Conservation (phyloP, 92 coral and sea anemone species). For the Diadumene lineata region DNA sequence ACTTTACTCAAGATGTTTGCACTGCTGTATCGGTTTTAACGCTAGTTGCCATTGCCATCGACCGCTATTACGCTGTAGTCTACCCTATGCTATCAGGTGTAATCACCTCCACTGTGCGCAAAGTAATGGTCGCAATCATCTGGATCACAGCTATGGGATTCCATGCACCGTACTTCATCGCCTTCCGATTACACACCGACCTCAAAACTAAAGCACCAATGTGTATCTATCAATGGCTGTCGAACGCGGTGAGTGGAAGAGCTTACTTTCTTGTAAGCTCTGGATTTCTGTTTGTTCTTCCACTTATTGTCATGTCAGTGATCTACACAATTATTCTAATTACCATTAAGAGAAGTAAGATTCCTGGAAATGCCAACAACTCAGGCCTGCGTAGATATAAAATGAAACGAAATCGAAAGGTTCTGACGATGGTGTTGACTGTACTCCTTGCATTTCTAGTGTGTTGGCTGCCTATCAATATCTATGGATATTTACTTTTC, state of each 20-base stretch:
- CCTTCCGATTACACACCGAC: constrained; percentile 18
- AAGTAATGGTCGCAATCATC: constrained; percentile 19
- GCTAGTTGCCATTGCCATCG: constrained; percentile 40
- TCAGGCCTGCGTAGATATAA: constrained; percentile 23
- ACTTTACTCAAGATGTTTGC: constrained; percentile 42
- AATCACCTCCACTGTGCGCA: constrained; percentile 29
- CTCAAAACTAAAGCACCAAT: neutral
- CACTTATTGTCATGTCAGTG: constrained; percentile 35
- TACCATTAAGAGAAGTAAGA: constrained; percentile 31
- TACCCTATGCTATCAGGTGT: constrained; percentile 38
- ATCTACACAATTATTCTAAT: constrained; percentile 45
- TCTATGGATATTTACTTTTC: constrained; percentile 27
- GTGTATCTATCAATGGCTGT: constrained; percentile 16
- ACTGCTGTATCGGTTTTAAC: constrained; percentile 50
- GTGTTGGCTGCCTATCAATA: constrained; percentile 58
- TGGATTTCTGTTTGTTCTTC: constrained; percentile 41
- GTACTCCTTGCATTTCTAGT: constrained; percentile 56
- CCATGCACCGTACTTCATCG: constrained; percentile 37
- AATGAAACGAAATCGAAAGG: constrained; percentile 50
- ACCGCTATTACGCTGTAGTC: constrained; percentile 48
- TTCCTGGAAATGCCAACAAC: constrained; percentile 34
- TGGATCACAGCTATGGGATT: constrained; percentile 39
- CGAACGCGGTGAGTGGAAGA: neutral
- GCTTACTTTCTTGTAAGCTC: constrained; percentile 40
- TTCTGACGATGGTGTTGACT: constrained; percentile 46